A percentile compares a stretch with the other conserved stretches of the same genome.
phyloP scores from a whole-genome alignment of 2,888 invertebrate species.

The Thelaira solivaga region DNA sequence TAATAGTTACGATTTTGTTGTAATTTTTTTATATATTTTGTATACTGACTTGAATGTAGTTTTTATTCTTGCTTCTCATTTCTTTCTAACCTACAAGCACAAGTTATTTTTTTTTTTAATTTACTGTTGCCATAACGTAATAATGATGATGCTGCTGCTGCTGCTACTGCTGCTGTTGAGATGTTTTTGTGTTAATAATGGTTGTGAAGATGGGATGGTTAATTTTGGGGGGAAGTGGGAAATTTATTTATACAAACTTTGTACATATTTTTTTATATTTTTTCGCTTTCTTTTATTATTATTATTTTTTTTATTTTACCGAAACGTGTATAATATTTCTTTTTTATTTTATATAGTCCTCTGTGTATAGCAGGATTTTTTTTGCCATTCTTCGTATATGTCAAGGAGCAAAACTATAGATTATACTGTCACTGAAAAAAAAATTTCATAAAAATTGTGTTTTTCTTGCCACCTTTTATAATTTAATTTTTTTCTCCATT shows the following conservation, averaged over 20 bases:
- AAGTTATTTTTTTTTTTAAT: not conserved
- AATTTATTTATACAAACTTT: constrained; percentile 15
- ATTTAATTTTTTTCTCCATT: not conserved
- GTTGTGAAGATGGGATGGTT: not conserved
- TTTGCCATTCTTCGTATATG: constrained; percentile 12
- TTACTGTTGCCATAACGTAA: constrained; percentile 7
- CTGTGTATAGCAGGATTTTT: constrained; percentile 3
- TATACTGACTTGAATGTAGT: too few relatives aligned
- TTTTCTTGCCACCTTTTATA: constrained; percentile 18
- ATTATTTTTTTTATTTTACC: not conserved
- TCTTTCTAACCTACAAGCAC: constrained; percentile 25
- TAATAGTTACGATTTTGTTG: constrained; percentile 25
- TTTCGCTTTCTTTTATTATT: not conserved
- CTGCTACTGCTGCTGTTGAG: constrained; percentile 3
- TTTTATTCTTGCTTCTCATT: not conserved
- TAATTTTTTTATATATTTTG: constrained; percentile 18
- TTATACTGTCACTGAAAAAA: constrained; percentile 47
- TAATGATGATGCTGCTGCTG: too few relatives aligned
- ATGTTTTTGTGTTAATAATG: constrained; percentile 28
- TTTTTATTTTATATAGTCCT: constrained; percentile 24
- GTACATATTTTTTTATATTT: not conserved
- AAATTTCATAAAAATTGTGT: constrained; percentile 14
- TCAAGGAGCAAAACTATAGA: constrained; percentile 56
- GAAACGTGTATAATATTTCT: constrained; percentile 10
- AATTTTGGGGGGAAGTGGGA: not conserved